Percentiles rank a stretch among this genome's conserved stretches.
These are phyloP conservation scores for Gorsachius goisagi DNA, from an alignment of 2,113 vertebrate genomes.

Conservation along the genomic window DNA sequence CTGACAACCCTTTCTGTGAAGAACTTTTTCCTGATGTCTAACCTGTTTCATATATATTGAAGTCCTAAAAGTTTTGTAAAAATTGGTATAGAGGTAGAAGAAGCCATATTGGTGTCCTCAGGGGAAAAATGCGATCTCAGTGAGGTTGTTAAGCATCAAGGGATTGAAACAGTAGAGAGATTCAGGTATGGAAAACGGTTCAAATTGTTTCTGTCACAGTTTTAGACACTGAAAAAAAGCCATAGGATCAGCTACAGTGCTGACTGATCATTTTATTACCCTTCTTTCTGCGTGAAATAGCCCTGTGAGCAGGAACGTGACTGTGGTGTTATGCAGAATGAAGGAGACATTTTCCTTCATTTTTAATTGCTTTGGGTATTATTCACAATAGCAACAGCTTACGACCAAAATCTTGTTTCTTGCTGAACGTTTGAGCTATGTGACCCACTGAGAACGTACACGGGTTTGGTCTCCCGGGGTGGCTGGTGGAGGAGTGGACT, in stretches of 20 bases:
- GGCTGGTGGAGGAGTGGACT: neutral
- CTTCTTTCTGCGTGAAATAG: neutral
- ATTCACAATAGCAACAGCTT: neutral
- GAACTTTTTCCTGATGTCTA: too few relatives aligned
- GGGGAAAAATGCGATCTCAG: neutral
- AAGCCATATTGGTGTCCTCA: neutral
- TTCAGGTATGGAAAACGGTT: neutral
- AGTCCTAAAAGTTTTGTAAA: neutral
- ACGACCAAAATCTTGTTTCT: neutral
- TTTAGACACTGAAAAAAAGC: neutral
- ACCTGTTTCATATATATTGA: neutral
- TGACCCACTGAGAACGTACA: neutral
- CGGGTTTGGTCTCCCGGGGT: neutral
- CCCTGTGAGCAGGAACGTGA: neutral
- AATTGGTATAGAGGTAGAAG: neutral
- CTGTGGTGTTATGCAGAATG: neutral
- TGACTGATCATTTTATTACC: neutral
- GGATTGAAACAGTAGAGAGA: neutral
- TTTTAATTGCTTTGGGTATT: neutral
- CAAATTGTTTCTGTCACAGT: neutral
- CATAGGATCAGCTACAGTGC: neutral
- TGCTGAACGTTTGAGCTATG: neutral
- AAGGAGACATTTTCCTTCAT: neutral
- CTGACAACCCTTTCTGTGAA: too few relatives aligned
- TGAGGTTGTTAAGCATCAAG: neutral